Percentiles rank a stretch among this genome's conserved stretches.
phyloP scores from a whole-genome alignment of 2,113 vertebrate genomes.

The Oncorhynchus gorbuscha region DNA sequence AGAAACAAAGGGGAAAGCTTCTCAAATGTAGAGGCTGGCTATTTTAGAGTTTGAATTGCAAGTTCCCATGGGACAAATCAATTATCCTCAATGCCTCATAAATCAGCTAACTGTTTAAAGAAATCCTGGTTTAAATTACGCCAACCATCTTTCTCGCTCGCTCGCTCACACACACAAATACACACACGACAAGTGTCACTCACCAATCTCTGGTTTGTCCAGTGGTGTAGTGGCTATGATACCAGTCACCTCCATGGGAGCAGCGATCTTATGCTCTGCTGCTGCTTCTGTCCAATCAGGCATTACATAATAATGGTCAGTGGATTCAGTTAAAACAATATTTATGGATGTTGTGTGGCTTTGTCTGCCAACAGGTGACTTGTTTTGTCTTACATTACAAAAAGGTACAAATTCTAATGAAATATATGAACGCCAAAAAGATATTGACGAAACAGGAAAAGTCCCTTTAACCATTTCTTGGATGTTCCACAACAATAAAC shows the following conservation, averaged over 20 bases:
- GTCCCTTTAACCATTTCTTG: no score
- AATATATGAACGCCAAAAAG: no score
- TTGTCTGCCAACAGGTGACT: neutral
- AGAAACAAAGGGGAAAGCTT: neutral
- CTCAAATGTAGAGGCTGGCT: neutral
- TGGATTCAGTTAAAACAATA: neutral
- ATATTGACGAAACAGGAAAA: no score
- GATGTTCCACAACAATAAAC: no score
- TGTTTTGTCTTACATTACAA: no score
- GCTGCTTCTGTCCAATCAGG: conserved; percentile 60
- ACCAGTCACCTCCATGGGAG: conserved; percentile 47
- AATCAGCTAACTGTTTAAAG: neutral
- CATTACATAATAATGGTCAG: neutral
- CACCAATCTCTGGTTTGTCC: conserved; percentile 77
- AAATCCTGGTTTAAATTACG: neutral
- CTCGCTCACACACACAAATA: neutral
- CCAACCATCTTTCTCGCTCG: neutral
- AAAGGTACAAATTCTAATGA: no score
- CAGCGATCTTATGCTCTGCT: conserved; percentile 43
- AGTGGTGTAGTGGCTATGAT: conserved; percentile 71
- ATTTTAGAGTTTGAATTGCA: neutral
- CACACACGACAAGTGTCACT: conserved; percentile 52
- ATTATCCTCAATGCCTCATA: neutral
- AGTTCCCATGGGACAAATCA: neutral
- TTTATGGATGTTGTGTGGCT: neutral